Base-by-base conservation (phyloP, 2,797 vertebrate species). In the Arremon brunneinucha region DNA sequence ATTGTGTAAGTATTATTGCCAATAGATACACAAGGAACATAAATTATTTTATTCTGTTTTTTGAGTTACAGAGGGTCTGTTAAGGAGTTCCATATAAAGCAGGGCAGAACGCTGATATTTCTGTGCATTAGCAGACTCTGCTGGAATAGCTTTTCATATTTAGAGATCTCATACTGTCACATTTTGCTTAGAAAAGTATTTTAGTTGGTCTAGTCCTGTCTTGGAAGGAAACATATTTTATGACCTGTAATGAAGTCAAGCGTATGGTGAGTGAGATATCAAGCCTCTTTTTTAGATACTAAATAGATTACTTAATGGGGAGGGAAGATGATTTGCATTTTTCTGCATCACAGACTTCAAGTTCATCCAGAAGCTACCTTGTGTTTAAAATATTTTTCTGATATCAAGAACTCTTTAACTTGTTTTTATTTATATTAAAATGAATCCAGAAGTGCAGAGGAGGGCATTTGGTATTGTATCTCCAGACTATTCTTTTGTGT, bases 1-100 rank as follows among this genome's bases (percentile, higher is more conserved):
- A 94, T 91, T 92, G 85, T 97, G 96, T 96, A 97, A 97, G 92
- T 91, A 91, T 97, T 96, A 97, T 96, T 97, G 92, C 89, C 89
- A 94, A 83, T 96, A 95, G 96, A 95, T 97, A 95, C 74, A 94
- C 55, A 76, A 93, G 75, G 87, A 94, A 52, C 94, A 94, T 94
- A 96, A 97, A 97, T 96, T 84, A 96, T 89, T 91, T 84, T 93
- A 75, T 91, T 94, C 68, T 84, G 72, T 2, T 57, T 85, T 90
- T 86, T 84, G 69, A 67, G 50, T 92, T 95, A 50, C 56, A 84
- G 81, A 79, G 68, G 15, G 49, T 46, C 71, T 86, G 44, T 82
- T n/a, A 64, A 83, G 72, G 47, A 95, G 46, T 79, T 95, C 75
- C 81, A 72, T 93, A 88, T 90, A 97, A 94, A 92, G 86, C 67